Conservation (phyloP, 2,113 vertebrate species). For the Tachysurus fulvidraco region DNA sequence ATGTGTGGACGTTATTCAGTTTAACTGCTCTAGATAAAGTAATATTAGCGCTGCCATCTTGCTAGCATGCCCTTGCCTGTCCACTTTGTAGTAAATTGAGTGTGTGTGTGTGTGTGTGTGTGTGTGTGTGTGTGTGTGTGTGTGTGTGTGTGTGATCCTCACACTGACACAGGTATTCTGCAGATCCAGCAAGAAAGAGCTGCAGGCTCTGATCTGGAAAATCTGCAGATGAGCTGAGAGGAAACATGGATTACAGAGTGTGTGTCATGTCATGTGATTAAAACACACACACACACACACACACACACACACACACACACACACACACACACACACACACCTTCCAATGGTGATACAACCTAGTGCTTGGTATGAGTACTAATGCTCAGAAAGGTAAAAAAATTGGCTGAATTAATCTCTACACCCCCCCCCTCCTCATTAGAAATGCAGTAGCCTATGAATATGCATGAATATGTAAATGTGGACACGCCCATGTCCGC, state of each 20-base stretch:
- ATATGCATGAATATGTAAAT: not conserved
- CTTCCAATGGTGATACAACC: not conserved
- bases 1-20: not conserved
- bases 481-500: not conserved
- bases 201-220: not conserved
- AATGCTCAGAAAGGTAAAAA: not conserved
- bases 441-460: not conserved
- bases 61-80: not conserved
- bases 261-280: not conserved
- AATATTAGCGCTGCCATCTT: not conserved
- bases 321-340: not conserved
- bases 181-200: not conserved
- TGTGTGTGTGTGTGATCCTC: not conserved
- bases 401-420: not conserved
- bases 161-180: not conserved
- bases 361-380: not conserved
- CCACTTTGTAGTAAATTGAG: not conserved
- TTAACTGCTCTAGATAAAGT: not conserved
- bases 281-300: not conserved
- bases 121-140: slow-evolving; percentile 5
- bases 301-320: not conserved
- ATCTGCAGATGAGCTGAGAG: not conserved
- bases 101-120: not conserved
- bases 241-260: not conserved
- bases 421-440: not conserved